These are phyloP conservation scores for Aphelinus atriplicis DNA, from an alignment of 1,140 invertebrate genomes.

Conservation along the genomic window DNA sequence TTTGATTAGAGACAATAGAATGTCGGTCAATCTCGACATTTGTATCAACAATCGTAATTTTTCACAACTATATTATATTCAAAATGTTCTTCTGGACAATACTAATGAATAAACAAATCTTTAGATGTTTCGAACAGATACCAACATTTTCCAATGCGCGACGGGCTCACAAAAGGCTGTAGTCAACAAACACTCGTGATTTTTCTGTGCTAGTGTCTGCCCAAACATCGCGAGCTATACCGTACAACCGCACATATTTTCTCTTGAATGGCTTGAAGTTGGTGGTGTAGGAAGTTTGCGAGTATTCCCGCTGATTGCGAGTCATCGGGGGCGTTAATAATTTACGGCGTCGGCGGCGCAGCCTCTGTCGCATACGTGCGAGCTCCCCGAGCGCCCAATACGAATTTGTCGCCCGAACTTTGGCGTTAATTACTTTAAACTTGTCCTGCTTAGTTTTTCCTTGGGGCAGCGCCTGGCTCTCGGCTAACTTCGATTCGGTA, in stretches of 20 bases:
- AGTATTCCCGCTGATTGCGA: neutral
- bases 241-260: neutral
- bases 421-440: conserved; percentile 7
- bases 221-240: no score
- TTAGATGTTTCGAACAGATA: no score
- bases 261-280: neutral
- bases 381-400: neutral
- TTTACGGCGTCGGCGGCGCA: neutral
- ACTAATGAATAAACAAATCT: no score
- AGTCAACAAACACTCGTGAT: no score
- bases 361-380: neutral
- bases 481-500: neutral
- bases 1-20: no score
- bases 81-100: no score
- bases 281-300: neutral
- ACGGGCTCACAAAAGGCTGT: no score
- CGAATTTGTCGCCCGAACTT: conserved; percentile 14
- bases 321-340: conserved; percentile 18
- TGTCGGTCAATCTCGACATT: no score
- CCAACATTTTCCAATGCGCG: no score
- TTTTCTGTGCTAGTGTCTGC: no score
- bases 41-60: no score
- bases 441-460: neutral
- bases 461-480: neutral
- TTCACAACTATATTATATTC: no score